Evolutionary conservation across 2,113 vertebrate species (phyloP).

Genomic region (Chauna torquata): DNA sequence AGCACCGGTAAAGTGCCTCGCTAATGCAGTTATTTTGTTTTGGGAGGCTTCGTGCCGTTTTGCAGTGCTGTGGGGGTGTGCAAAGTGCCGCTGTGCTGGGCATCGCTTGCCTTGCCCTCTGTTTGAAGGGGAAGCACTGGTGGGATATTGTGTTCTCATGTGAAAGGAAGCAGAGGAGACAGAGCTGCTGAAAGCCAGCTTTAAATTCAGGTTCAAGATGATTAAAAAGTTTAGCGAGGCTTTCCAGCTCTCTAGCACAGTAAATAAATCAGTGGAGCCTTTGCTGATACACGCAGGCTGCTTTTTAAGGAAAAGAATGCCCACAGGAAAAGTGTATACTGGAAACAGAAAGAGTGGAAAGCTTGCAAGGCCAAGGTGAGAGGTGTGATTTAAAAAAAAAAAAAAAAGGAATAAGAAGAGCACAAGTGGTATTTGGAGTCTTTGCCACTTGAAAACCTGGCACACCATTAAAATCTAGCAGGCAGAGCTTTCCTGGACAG

Average conservation of each 20-base stretch:
- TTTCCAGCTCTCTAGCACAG: not conserved
- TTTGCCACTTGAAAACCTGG: not conserved
- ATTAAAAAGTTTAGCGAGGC: not conserved
- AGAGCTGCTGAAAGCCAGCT: not conserved
- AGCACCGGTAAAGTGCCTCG: not conserved
- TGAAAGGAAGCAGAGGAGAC: not conserved
- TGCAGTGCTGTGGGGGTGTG: not conserved
- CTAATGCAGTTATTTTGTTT: not conserved
- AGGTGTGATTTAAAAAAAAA: not conserved
- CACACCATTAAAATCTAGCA: not conserved
- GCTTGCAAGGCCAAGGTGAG: not conserved
- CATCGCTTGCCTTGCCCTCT: not conserved
- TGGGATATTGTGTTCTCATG: not conserved
- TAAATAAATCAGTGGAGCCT: not conserved
- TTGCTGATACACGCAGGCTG: not conserved
- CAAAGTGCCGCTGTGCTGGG: not conserved
- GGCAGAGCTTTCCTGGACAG: not conserved
- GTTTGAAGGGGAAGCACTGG: not conserved
- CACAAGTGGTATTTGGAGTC: not conserved
- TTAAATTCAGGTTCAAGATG: not conserved
- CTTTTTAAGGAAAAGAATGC: not conserved
- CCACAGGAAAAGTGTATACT: not conserved
- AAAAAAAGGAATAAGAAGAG: not conserved
- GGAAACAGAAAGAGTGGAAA: not conserved
- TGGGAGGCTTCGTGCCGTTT: not conserved